Percentiles rank a stretch among this genome's conserved stretches.
phyloP scores from a whole-genome alignment of 2,888 invertebrate genomes.

The Dasypogon diadema region DNA sequence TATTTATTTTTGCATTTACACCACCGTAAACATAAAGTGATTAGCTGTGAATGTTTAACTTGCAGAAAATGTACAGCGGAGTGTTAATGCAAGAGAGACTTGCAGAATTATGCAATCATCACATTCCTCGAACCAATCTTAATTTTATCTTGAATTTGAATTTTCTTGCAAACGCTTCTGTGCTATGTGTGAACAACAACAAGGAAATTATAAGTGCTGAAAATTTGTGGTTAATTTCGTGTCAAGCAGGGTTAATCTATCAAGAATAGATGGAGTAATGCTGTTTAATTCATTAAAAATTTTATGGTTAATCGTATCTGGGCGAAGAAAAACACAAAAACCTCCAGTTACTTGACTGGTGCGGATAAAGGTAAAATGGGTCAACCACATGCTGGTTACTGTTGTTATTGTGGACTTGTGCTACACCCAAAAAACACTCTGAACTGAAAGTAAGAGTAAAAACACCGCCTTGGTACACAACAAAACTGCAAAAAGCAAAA shows the following conservation, averaged over 20 bases:
- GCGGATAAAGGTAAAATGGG: not conserved
- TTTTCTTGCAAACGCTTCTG: slow-evolving; percentile 23
- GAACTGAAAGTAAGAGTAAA: slow-evolving; percentile 40
- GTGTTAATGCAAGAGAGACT: slow-evolving; percentile 30
- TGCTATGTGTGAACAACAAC: not conserved
- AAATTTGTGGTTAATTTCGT: not conserved
- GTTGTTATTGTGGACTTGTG: not conserved
- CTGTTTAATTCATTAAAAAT: no score
- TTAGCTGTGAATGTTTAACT: slow-evolving; percentile 32
- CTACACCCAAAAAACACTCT: not conserved
- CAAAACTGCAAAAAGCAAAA: not conserved
- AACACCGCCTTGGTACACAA: not conserved
- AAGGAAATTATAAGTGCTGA: not conserved
- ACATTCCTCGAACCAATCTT: slow-evolving; percentile 27
- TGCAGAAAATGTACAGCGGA: slow-evolving; percentile 27
- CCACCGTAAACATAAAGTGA: not conserved
- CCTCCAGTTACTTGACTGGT: not conserved
- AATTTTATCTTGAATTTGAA: not conserved
- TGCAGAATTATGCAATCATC: slow-evolving; percentile 35
- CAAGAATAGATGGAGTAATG: no score
- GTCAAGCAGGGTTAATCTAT: not conserved
- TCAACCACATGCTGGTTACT: not conserved
- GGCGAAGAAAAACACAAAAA: not conserved
- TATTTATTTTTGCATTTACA: not conserved
- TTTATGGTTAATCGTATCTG: not conserved